Conservation (phyloP, 1,140 invertebrate species). For the Saccostrea echinata region DNA sequence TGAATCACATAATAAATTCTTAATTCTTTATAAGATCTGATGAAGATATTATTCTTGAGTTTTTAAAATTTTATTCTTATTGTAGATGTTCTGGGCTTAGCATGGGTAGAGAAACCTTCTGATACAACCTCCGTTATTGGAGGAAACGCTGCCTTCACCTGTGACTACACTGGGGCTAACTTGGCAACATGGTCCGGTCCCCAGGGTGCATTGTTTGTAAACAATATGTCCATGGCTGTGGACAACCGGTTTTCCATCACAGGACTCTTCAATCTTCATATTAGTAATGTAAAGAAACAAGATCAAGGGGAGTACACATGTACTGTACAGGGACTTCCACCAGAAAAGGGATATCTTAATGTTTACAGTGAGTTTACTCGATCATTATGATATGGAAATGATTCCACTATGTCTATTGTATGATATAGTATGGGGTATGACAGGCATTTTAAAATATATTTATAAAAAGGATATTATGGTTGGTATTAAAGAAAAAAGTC, state of each 20-base stretch:
- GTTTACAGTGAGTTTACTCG: conserved; percentile 51
- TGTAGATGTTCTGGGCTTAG: conserved; percentile 30
- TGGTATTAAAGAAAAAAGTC: no score
- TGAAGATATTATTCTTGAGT: no score
- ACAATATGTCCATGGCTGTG: background rate
- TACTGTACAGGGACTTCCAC: conserved; percentile 42
- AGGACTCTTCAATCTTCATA: conserved; percentile 45
- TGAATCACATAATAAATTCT: no score
- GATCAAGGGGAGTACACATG: conserved; percentile 56
- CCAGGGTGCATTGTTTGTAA: background rate
- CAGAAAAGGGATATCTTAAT: conserved; percentile 51
- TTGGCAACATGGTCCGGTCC: conserved; percentile 44
- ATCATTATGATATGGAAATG: no score
- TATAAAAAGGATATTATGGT: no score
- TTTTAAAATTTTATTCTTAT: background rate
- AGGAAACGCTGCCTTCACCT: conserved; percentile 17
- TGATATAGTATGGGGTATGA: no score
- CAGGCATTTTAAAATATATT: no score
- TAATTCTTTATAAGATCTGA: no score
- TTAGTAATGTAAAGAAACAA: conserved; percentile 45
- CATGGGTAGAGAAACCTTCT: conserved; percentile 41
- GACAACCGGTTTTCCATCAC: background rate
- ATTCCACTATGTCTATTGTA: no score
- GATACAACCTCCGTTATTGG: conserved; percentile 1
- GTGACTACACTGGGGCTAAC: background rate